Evolutionary conservation across 1,140 invertebrate genomes (phyloP).

Genomic region (Bombus consobrinus): DNA sequence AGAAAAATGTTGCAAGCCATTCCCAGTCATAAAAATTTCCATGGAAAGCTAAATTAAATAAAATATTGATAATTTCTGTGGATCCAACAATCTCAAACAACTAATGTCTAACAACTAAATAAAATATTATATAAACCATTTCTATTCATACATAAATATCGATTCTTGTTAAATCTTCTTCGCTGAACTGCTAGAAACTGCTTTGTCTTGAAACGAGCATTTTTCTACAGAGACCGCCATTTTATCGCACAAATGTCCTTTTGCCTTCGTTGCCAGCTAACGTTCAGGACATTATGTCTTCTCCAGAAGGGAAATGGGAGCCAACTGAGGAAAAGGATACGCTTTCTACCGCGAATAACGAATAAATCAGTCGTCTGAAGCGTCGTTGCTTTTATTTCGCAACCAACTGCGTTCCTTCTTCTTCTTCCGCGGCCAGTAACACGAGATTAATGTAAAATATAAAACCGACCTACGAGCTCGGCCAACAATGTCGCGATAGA

Average conservation of each 20-base stretch:
- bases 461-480: not conserved
- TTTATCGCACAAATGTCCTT: not conserved
- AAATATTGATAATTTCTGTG: no score
- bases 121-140: not conserved
- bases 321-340: not conserved
- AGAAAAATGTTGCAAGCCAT: no score
- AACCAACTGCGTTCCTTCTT: not conserved
- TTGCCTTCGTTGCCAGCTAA: not conserved
- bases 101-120: not conserved
- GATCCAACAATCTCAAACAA: not conserved
- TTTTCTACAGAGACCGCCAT: not conserved
- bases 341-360: constrained; percentile 3
- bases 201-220: not conserved
- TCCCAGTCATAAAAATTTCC: no score
- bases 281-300: not conserved
- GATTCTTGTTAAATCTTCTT: not conserved
- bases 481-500: not conserved
- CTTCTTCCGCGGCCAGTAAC: not conserved
- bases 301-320: not conserved
- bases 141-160: not conserved
- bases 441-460: constrained; percentile 21
- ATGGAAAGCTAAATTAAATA: no score
- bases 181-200: not conserved
- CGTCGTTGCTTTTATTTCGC: not conserved
- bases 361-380: constrained; percentile 31